Evolutionary conservation across 2,797 vertebrate species (phyloP).

Genomic region (Sciaenops ocellatus): DNA sequence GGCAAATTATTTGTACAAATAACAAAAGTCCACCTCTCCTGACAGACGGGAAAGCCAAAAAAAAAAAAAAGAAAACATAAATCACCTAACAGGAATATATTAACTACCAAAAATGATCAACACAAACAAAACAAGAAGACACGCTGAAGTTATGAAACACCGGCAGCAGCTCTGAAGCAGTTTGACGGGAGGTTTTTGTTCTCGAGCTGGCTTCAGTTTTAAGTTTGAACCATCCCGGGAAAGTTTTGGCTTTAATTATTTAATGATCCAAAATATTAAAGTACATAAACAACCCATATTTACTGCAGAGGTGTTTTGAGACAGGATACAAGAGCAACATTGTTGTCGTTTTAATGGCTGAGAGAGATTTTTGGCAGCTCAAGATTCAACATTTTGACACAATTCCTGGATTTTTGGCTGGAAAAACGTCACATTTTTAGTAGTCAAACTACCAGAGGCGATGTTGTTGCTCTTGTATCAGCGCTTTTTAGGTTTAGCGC

Average conservation of each 20-base stretch:
- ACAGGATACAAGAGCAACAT: not conserved
- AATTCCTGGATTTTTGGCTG: not conserved
- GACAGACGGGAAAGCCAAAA: constrained; percentile 28
- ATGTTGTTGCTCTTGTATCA: not conserved
- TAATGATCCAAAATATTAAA: not conserved
- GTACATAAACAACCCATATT: not conserved
- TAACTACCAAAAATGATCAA: constrained; percentile 50
- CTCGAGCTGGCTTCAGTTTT: not conserved
- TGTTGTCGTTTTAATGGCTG: not conserved
- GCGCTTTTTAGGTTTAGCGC: constrained; percentile 2
- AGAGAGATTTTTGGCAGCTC: constrained; percentile 1
- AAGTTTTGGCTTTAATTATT: constrained; percentile 10
- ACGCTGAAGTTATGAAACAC: constrained; percentile 21
- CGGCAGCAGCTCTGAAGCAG: constrained; percentile 19
- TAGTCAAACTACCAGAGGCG: not conserved
- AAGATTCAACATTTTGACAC: not conserved
- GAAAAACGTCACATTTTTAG: not conserved
- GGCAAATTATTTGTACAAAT: constrained; percentile 54
- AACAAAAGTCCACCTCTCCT: constrained; percentile 29
- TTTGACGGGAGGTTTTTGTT: not conserved
- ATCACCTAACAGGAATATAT: constrained; percentile 56
- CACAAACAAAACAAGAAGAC: constrained; percentile 42
- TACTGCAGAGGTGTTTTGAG: not conserved
- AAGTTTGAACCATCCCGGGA: constrained; percentile 1
- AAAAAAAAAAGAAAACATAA: constrained; percentile 29